Conservation (phyloP, 2,888 invertebrate species). For the Dendrolimus pini region DNA sequence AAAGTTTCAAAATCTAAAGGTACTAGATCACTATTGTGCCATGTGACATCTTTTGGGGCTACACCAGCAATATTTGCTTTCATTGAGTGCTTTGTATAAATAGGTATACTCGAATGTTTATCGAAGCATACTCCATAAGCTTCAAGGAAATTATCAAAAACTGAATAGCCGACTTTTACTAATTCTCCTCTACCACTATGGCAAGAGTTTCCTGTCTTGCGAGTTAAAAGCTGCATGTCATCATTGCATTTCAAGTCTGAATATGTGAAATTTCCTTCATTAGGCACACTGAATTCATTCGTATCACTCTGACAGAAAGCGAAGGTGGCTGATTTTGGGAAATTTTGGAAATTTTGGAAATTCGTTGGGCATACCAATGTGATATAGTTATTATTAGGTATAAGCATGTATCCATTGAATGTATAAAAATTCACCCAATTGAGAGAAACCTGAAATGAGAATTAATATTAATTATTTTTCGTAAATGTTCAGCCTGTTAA, state of each 20-base stretch:
- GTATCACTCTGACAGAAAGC: slow-evolving; percentile 27
- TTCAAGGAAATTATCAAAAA: slow-evolving; percentile 12
- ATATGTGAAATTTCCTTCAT: slow-evolving; percentile 17
- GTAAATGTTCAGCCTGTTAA: too few species aligned
- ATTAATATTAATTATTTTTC: too few species aligned
- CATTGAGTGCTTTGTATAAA: slow-evolving; percentile 27
- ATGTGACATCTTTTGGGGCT: slow-evolving; percentile 12
- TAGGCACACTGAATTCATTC: slow-evolving; percentile 19
- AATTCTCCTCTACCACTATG: slow-evolving; percentile 19
- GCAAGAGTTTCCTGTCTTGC: slow-evolving; percentile 20
- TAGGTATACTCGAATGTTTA: slow-evolving; percentile 20
- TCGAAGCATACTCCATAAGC: slow-evolving; percentile 40
- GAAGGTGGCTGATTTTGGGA: slow-evolving; percentile 12
- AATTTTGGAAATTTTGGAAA: slow-evolving; percentile 20
- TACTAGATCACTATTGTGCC: slow-evolving; percentile 21
- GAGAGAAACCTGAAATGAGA: neutral
- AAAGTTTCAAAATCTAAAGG: slow-evolving; percentile 23
- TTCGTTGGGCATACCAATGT: slow-evolving; percentile 28
- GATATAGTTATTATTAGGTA: slow-evolving; percentile 21
- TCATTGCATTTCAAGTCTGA: slow-evolving; percentile 31
- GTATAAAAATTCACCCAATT: slow-evolving; percentile 19
- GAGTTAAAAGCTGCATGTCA: slow-evolving; percentile 17
- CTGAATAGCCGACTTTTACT: slow-evolving; percentile 26
- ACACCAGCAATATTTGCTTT: slow-evolving; percentile 16
- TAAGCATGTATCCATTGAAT: slow-evolving; percentile 18